Evolutionary conservation across 2,797 vertebrate species (phyloP), one percentile per base, ranked within the genome.

Genomic region (Morus bassanus): DNA sequence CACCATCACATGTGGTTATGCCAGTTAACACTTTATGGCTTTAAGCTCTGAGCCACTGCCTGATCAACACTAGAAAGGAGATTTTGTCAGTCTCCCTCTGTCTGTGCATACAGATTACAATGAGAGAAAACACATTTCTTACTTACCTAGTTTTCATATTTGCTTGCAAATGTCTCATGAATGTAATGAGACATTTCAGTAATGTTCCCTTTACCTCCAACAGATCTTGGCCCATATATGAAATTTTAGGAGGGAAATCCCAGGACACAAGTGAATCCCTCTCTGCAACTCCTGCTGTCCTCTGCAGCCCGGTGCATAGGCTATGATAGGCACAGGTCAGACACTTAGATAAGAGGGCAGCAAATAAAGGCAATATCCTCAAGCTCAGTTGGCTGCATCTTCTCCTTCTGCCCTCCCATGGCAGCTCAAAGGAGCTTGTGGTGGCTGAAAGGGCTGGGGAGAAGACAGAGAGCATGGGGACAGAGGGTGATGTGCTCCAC

Each of bases 71-170:
- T 27, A 13, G 46, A 74, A 76, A 50, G 18, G 7, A 30, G 24
- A 22, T 65, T 78, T 86, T 53, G 7, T 37, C 51, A 43, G 14
- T 50, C 35, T 72, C n/a, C 16, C 45, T 17, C 81, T 53, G 25
- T 19, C 43, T 45, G 37, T 50, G 24, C 50, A 54, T 21, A 9
- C 3, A 21, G 4, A 18, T 12, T 35, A 4, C 30, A 31, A 23
- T 7, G 7, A 68, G 21, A 50, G 18, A 37, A 73, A 73, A 27
- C 16, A 21, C 15, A 5, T 48, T 5, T 46, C 23, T 60, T 35
- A 1, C 27, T 39, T 18, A 23, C 2, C 17, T 22, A 1, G 1
- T 10, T 23, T 50, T n/a, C 11, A 4, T 18, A 23, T 84, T 43
- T 74, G 13, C 35, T 80, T 63, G 19, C 43, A 79, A 65, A 73